phyloP scores from a whole-genome alignment of 2,113 vertebrate genomes.

The Ameiurus melas region DNA sequence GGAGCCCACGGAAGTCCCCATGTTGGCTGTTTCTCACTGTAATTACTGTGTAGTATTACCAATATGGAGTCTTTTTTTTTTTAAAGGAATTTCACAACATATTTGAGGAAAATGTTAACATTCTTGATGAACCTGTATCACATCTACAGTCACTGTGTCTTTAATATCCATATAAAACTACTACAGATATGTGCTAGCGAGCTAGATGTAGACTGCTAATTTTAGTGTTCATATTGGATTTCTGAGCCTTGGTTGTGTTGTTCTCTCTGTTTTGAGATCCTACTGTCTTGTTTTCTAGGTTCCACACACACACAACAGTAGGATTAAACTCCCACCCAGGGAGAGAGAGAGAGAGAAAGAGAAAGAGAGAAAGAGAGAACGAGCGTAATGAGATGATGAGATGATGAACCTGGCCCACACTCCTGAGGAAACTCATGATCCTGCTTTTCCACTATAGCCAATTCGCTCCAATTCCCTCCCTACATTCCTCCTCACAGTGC shows the following conservation, averaged over 20 bases:
- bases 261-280: not conserved
- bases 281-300: not conserved
- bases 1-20: not conserved
- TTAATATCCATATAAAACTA: not conserved
- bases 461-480: constrained; percentile 15
- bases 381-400: constrained; percentile 20
- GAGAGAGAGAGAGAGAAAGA: not conserved
- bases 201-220: not conserved
- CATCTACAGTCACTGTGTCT: not conserved
- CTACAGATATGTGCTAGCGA: not conserved
- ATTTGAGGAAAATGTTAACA: not conserved
- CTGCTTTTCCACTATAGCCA: constrained; percentile 18
- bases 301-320: constrained; percentile 2
- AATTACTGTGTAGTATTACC: not conserved
- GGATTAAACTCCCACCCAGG: constrained; percentile 12
- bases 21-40: not conserved
- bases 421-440: constrained; percentile 28
- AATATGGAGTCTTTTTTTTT: not conserved
- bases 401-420: constrained; percentile 32
- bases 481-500: constrained; percentile 23
- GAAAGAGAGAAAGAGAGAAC: not conserved
- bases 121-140: not conserved
- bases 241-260: not conserved
- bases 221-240: not conserved
- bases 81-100: not conserved